Evolutionary conservation across 1,140 invertebrate genomes (phyloP).

Genomic region (Drosophila arawakana): DNA sequence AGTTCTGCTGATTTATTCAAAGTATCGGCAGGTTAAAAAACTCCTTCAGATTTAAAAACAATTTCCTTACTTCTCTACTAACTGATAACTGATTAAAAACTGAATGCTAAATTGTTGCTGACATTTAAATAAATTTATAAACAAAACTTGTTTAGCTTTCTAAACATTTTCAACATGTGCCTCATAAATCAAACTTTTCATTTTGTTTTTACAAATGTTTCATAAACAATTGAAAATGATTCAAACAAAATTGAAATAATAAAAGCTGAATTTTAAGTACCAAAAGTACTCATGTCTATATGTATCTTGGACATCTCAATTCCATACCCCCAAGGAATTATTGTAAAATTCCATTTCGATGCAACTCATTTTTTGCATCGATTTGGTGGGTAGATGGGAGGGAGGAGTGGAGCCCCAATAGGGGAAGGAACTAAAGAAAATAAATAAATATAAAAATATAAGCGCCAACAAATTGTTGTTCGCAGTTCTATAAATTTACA

Average conservation of each 20-base stretch:
- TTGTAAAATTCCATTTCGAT: neutral
- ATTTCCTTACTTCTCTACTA: too few relatives aligned
- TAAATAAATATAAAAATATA: conserved; percentile 10
- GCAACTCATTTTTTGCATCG: neutral
- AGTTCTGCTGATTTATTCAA: too few relatives aligned
- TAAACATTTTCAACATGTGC: too few relatives aligned
- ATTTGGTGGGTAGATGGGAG: neutral
- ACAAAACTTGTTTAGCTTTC: too few relatives aligned
- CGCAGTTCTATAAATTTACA: conserved; percentile 13
- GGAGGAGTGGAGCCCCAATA: neutral
- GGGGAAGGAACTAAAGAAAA: neutral
- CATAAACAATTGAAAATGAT: neutral
- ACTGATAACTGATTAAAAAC: too few relatives aligned
- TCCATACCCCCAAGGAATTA: neutral
- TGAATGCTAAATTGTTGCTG: too few relatives aligned
- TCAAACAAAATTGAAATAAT: neutral
- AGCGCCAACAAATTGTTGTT: conserved; percentile 10
- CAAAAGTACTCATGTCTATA: neutral
- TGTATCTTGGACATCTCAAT: neutral
- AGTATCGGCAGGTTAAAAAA: too few relatives aligned
- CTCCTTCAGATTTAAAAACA: too few relatives aligned
- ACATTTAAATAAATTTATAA: too few relatives aligned
- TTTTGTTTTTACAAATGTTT: neutral
- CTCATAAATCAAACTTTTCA: neutral
- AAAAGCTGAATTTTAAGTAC: neutral